Conservation (phyloP, 2,113 vertebrate species). For the Pogona vitticeps region DNA sequence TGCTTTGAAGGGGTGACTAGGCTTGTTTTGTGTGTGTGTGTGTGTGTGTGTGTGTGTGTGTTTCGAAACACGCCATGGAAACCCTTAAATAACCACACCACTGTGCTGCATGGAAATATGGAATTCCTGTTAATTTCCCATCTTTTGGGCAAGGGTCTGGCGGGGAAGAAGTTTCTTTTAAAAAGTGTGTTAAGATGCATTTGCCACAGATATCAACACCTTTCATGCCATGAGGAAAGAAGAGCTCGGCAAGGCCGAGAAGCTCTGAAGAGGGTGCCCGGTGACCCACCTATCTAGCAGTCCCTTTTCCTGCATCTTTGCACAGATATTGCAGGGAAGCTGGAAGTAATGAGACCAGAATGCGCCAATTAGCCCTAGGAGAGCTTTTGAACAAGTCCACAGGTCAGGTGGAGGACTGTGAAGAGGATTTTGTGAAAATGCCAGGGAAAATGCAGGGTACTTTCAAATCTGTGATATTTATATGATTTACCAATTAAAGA, state of each 20-base stretch:
- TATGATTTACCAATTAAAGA: background rate
- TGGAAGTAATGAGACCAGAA: background rate
- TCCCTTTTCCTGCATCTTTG: background rate
- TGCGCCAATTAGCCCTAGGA: background rate
- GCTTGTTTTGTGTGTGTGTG: conserved; percentile 14
- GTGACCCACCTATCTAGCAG: background rate
- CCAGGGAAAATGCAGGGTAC: background rate
- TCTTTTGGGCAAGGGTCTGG: conserved; percentile 62
- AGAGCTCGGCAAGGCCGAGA: background rate
- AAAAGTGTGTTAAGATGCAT: conserved; percentile 33
- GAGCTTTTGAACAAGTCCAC: too few species aligned
- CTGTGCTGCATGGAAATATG: conserved; percentile 75
- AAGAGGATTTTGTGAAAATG: background rate
- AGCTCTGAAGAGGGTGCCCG: background rate
- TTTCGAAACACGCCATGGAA: conserved; percentile 67
- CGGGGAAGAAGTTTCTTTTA: conserved; percentile 21
- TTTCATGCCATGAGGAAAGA: background rate
- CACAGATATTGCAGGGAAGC: background rate
- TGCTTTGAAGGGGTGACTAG: conserved; percentile 71
- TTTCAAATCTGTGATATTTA: background rate
- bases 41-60: background rate
- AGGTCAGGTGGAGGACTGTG: background rate
- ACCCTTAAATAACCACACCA: conserved; percentile 75
- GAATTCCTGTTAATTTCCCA: conserved; percentile 70
- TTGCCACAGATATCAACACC: conserved; percentile 33